A percentile compares a stretch with the other conserved stretches of the same genome.
Conservation (phyloP, 2,888 invertebrate genomes). For the Pandemis heparana region DNA sequence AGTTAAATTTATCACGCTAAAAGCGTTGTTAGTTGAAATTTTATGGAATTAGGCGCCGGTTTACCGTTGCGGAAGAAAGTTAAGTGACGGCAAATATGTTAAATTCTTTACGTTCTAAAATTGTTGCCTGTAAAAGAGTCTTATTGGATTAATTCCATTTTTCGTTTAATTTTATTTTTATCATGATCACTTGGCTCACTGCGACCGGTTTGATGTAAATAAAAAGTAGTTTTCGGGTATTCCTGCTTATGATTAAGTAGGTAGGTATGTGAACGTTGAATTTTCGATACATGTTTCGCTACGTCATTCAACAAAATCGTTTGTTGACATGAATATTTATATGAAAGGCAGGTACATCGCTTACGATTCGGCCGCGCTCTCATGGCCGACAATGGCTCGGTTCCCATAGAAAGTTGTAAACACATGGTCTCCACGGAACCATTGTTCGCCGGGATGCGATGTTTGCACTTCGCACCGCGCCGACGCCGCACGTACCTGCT, state of each 20-base stretch:
- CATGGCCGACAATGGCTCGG: conserved; percentile 60
- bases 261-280: conserved; percentile 6
- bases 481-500: conserved; percentile 7
- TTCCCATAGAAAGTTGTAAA: conserved; percentile 79
- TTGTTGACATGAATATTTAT: conserved; percentile 32
- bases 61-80: conserved; percentile 79
- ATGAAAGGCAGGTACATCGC: conserved; percentile 28
- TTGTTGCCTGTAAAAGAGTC: conserved; percentile 64
- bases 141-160: conserved; percentile 62
- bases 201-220: conserved; percentile 26
- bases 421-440: conserved; percentile 48
- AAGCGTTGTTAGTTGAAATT: conserved; percentile 50
- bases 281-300: conserved; percentile 21
- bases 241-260: conserved; percentile 13
- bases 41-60: conserved; percentile 58
- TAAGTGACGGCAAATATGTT: conserved; percentile 62
- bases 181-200: neutral
- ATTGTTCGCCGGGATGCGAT: conserved; percentile 37
- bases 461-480: conserved; percentile 33
- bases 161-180: conserved; percentile 13
- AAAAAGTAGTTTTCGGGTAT: conserved; percentile 23
- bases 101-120: conserved; percentile 61
- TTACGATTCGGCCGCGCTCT: conserved; percentile 36
- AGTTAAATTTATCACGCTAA: conserved; percentile 54
- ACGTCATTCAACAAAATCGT: conserved; percentile 23